Base-by-base conservation (phyloP, 1,140 invertebrate genomes). In the Aphelinus atriplicis region DNA sequence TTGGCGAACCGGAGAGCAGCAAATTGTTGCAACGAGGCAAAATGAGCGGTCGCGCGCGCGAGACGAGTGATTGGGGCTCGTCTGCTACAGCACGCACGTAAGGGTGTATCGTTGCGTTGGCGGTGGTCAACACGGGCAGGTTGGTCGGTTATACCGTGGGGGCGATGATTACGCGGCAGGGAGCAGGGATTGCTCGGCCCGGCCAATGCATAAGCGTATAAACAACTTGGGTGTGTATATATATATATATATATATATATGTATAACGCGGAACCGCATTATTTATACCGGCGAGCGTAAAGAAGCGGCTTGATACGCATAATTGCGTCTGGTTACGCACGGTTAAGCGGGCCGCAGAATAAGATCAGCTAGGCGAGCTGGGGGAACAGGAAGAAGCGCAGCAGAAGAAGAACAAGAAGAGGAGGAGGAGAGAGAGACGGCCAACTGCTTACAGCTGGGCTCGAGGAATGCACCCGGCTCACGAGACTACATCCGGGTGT, bases 291-390 rank as follows among this genome's bases (percentile, higher is more conserved):
- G 50, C 26, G 9, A 53, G 47, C 62, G 70, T 80, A 81, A 80
- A 81, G 72, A 72, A 77, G 76, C 51, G 61, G 47, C 64, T 76
- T 69, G 77, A 78, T 80, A 78, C 65, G 77, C 80, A 69, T 80
- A 80, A 81, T 75, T 73, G 78, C 78, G 69, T 76, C 70, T 78
- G 73, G 75, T 80, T 81, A 81, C 78, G 74, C 76, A 70, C 78
- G 62, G 78, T 80, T 81, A 80, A 64, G 46, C 73, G 47, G 46
- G 48, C 56, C 57, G 48, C 6, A 56, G 64, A 76, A 78, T 53
- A 75, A 75, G 66, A 81, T 67, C 65, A 61, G 48, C 63, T 9
- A 3, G 56, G 55, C 42, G 51, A 66, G 48, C 51, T 0, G 51
- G 47, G 66, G 56, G 47, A 73, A 69, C 67, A 45, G 43, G 46